A percentile compares a stretch with the other conserved stretches of the same genome.
Conservation (phyloP, 2,113 vertebrate species). For the Suricata suricatta region DNA sequence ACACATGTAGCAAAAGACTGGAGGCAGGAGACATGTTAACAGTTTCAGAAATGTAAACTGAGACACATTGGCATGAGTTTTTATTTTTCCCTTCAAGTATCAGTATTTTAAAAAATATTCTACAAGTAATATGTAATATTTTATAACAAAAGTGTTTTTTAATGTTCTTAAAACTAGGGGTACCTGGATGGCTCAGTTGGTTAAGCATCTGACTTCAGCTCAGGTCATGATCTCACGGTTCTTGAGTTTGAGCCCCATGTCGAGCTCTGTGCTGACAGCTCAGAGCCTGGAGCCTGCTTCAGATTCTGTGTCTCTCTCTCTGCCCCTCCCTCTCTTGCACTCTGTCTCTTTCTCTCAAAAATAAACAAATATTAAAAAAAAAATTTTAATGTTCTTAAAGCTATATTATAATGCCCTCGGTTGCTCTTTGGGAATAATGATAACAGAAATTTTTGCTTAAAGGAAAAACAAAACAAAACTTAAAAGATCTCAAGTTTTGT, state of each 20-base stretch:
- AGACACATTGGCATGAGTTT: background rate
- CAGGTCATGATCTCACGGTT: too few relatives aligned
- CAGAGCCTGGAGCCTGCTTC: too few relatives aligned
- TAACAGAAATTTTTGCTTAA: slow-evolving; percentile 24
- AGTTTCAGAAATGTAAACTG: background rate
- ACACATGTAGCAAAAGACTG: background rate
- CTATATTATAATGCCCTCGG: background rate
- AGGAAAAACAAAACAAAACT: slow-evolving; percentile 13
- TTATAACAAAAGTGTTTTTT: background rate
- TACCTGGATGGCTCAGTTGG: too few relatives aligned
- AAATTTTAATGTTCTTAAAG: background rate
- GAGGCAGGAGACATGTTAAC: background rate
- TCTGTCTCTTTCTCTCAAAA: too few relatives aligned
- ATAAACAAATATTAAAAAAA: too few relatives aligned
- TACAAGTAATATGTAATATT: background rate
- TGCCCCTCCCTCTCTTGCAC: too few relatives aligned
- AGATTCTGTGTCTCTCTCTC: too few relatives aligned
- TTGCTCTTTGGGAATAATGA: background rate
- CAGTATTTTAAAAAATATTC: background rate
- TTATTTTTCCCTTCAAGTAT: background rate
- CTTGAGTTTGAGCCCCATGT: too few relatives aligned
- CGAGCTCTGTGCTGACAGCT: too few relatives aligned
- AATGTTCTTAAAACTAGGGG: too few relatives aligned
- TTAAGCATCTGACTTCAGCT: too few relatives aligned
- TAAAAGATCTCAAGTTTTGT: background rate